Conservation (phyloP, 2,888 invertebrate species). For the Gnatocerus cornutus region DNA sequence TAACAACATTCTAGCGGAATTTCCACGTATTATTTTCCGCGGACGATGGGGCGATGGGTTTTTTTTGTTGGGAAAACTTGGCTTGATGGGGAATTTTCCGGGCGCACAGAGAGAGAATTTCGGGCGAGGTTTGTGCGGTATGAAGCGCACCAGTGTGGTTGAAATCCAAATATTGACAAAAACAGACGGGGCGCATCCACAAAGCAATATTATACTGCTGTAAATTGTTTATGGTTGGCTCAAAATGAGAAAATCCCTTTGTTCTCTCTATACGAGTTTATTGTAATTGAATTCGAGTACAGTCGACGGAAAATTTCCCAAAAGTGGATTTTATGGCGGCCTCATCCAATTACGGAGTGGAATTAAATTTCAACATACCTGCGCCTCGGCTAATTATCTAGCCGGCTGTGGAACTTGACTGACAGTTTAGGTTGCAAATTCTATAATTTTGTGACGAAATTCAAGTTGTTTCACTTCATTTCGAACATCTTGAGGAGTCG, state of each 20-base stretch:
- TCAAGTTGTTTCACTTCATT: too few species aligned
- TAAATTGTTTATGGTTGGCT: conserved; percentile 54
- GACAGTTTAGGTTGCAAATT: too few species aligned
- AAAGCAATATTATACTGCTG: conserved; percentile 64
- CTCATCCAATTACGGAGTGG: too few species aligned
- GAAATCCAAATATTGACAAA: conserved; percentile 65
- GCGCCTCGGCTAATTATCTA: too few species aligned
- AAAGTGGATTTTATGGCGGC: too few species aligned
- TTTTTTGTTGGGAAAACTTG: neutral
- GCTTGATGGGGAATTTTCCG: neutral
- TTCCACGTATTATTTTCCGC: neutral
- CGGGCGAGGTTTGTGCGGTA: conserved; percentile 9
- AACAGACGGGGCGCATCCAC: conserved; percentile 60
- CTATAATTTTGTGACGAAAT: too few species aligned
- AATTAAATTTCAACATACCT: too few species aligned
- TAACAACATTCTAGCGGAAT: conserved; percentile 60
- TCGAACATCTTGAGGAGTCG: too few species aligned
- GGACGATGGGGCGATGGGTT: neutral
- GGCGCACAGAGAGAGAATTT: conserved; percentile 8
- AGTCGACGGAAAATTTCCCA: neutral
- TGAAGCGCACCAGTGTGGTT: conserved; percentile 55
- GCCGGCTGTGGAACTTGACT: too few species aligned
- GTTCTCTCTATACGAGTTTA: conserved; percentile 47
- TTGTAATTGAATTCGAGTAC: conserved; percentile 46
- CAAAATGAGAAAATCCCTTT: conserved; percentile 57